Evolutionary conservation across 2,797 vertebrate genomes (phyloP), one percentile per base, ranked within the genome.

Genomic region (Sebastes taczanowskii): DNA sequence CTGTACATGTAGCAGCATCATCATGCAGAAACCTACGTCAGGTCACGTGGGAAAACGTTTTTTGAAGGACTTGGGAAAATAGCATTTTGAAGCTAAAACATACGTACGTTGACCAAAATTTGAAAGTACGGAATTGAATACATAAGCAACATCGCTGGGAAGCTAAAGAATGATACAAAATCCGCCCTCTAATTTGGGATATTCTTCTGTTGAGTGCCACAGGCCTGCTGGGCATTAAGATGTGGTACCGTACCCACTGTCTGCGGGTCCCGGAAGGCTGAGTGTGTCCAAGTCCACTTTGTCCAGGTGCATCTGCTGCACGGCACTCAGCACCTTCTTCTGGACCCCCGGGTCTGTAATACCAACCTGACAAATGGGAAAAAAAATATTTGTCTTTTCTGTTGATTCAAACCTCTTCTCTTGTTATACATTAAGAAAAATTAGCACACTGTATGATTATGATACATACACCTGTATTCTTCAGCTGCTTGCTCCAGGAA

Each of bases 281-380:
- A 98, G 63, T 0, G 94, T 94, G 77, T 91, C 95, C 66, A 97
- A 84, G 88, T 97, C 96, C 86, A 96, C 89, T 80, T 93, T 95
- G 93, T 97, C 96, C 78, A 96, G 84, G 3, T 96, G 94, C 30
- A 99, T 93, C 87, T 97, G 95, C 0, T 95, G 94, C 89, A 96
- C 32, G 74, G 97, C 96, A 56, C 73, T 89, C 75, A 97, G 64
- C 81, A 98, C 84, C 94, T 96, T 98, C 87, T 95, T 91, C 69
- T 97, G 97, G 83, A 98, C 98, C 84, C 22, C 92, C 29, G 88
- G 88, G 84, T 96, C 89, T 59, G 88, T 94, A 92, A 99, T 86
- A 22, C 98, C 98, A 76, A 97, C 90, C 98, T 99, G 78, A 69
- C 6, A 79, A 32, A 73, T 6, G 3, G 2, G 1, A 52, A 16